A percentile compares a stretch with the other conserved stretches of the same genome.
These are phyloP conservation scores for Athene noctua DNA, from an alignment of 2,113 vertebrate species.

Conservation along the genomic window DNA sequence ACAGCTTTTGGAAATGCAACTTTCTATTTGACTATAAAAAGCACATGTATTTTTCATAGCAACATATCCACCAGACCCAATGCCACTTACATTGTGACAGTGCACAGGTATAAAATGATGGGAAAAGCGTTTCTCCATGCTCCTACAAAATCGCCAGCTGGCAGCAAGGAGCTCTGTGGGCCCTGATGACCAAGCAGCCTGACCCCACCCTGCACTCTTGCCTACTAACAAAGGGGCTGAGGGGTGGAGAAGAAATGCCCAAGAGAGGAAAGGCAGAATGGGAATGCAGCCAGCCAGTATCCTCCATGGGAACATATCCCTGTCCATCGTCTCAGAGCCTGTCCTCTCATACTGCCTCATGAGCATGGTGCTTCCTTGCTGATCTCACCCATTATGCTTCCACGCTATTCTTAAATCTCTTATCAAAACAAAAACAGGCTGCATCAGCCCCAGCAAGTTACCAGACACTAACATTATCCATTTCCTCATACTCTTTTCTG, in stretches of 20 bases:
- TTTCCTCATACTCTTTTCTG: conserved; percentile 29
- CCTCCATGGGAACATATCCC: neutral
- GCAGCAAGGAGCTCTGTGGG: neutral
- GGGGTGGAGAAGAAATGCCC: neutral
- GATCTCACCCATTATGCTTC: neutral
- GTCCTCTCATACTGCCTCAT: neutral
- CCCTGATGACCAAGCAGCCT: neutral
- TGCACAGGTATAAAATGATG: neutral
- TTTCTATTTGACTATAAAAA: neutral
- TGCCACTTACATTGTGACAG: neutral
- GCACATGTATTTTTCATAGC: neutral
- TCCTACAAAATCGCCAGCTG: neutral
- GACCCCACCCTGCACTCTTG: fast-evolving
- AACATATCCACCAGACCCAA: neutral
- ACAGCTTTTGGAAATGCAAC: neutral
- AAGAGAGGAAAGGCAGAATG: neutral
- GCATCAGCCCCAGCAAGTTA: neutral
- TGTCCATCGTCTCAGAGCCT: neutral
- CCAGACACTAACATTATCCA: neutral
- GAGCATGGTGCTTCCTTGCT: neutral
- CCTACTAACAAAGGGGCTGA: neutral
- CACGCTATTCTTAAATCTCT: neutral
- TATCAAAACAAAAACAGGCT: conserved; percentile 41
- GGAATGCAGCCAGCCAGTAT: neutral
- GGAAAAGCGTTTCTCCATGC: fast-evolving